Conservation (phyloP, 2,797 vertebrate genomes). For the Lepilemur septentrionalis region DNA sequence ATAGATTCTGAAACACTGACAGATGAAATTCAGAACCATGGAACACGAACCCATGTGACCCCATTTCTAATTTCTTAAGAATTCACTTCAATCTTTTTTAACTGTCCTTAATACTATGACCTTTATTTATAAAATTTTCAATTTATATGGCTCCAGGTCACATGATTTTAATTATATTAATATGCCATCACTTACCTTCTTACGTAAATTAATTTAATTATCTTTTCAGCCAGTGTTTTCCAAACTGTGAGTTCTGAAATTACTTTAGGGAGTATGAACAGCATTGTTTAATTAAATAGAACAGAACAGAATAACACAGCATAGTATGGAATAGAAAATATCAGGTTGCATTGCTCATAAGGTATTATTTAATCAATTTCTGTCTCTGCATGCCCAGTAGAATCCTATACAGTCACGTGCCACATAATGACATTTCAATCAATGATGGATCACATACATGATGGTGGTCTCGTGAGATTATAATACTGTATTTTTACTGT, state of each 20-base stretch:
- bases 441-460: not conserved
- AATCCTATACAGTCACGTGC: not conserved
- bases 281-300: slow-evolving; percentile 50
- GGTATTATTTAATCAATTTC: not conserved
- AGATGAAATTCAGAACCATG: not conserved
- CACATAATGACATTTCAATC: not conserved
- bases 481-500: not conserved
- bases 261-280: slow-evolving; percentile 47
- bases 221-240: slow-evolving; percentile 42
- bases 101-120: not conserved
- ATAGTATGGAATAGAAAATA: not conserved
- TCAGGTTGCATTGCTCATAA: not conserved
- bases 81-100: not conserved
- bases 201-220: slow-evolving; percentile 41
- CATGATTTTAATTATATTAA: slow-evolving; percentile 7
- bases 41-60: not conserved
- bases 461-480: not conserved
- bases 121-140: slow-evolving; percentile 7
- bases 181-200: not conserved
- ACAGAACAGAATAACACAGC: not conserved
- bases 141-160: not conserved
- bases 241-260: slow-evolving; percentile 38
- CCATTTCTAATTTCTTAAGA: not conserved
- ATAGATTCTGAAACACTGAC: slow-evolving; percentile 30
- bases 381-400: not conserved